phyloP scores from a whole-genome alignment of 1,140 invertebrate genomes.

The Ostrea denselamellosa region DNA sequence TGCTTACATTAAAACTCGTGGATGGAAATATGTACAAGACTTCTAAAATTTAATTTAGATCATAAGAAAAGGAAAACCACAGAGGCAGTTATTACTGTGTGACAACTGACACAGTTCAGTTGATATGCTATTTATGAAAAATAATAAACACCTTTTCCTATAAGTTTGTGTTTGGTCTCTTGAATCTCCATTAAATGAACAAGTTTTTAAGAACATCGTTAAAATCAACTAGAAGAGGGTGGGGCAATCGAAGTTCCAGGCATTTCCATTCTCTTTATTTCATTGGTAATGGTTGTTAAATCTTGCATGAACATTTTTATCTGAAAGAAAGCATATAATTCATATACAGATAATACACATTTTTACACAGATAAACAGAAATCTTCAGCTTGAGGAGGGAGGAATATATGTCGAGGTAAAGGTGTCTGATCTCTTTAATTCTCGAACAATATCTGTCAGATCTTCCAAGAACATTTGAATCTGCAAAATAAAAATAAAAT shows the following conservation, averaged over 20 bases:
- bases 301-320: slow-evolving; percentile 77
- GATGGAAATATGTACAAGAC: too few species aligned
- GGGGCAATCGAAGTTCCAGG: slow-evolving; percentile 71
- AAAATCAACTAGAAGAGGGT: slow-evolving; percentile 72
- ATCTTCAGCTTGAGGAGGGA: slow-evolving; percentile 57
- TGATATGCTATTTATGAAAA: too few species aligned
- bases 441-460: slow-evolving; percentile 64
- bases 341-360: background rate
- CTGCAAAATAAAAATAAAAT: slow-evolving; percentile 56
- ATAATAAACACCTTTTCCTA: too few species aligned
- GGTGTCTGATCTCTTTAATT: slow-evolving; percentile 61
- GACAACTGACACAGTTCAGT: too few species aligned
- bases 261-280: slow-evolving; percentile 75
- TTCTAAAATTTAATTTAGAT: too few species aligned
- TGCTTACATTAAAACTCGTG: background rate
- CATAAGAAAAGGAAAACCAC: too few species aligned
- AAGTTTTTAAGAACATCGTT: background rate
- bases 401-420: slow-evolving; percentile 54
- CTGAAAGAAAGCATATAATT: slow-evolving; percentile 64
- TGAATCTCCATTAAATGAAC: too few species aligned
- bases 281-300: slow-evolving; percentile 74
- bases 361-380: background rate
- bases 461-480: slow-evolving; percentile 69
- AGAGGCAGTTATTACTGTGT: too few species aligned
- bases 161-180: too few species aligned